phyloP scores from a whole-genome alignment of 2,888 invertebrate species.

The Agriopis marginaria region DNA sequence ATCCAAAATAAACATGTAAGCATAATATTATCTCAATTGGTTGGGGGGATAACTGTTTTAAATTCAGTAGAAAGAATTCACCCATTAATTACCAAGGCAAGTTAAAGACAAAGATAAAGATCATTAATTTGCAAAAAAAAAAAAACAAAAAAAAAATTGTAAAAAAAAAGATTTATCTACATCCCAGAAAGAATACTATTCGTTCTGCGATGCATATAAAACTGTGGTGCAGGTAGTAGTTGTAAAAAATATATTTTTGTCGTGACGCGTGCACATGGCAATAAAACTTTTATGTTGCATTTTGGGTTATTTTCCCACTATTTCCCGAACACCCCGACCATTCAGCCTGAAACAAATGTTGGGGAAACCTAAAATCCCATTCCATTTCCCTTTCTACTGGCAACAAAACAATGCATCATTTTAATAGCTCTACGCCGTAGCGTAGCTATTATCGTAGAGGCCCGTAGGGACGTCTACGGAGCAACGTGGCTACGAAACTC shows the following conservation, averaged over 20 bases:
- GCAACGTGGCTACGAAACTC: constrained; percentile 9
- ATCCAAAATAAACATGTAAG: no score
- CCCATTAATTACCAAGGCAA: no score
- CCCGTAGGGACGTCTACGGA: constrained; percentile 49
- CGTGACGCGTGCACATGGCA: not conserved
- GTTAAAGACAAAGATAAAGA: no score
- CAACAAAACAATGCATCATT: constrained; percentile 61
- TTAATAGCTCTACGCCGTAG: constrained; percentile 38
- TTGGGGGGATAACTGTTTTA: no score
- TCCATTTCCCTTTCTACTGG: constrained; percentile 47
- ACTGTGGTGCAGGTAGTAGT: not conserved
- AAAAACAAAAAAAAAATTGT: no score
- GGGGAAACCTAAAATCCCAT: constrained; percentile 40
- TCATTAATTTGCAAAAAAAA: no score
- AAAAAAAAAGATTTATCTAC: no score
- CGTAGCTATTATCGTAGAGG: constrained; percentile 49
- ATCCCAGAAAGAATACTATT: no score
- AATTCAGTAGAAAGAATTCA: no score
- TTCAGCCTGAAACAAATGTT: constrained; percentile 10
- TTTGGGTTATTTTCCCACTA: constrained; percentile 10
- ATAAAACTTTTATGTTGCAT: not conserved
- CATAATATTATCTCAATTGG: no score
- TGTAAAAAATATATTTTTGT: not conserved
- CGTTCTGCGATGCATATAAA: no score
- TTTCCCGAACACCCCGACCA: constrained; percentile 5